phyloP scores from a whole-genome alignment of 2,888 invertebrate genomes.

The Spicauda simplicius region DNA sequence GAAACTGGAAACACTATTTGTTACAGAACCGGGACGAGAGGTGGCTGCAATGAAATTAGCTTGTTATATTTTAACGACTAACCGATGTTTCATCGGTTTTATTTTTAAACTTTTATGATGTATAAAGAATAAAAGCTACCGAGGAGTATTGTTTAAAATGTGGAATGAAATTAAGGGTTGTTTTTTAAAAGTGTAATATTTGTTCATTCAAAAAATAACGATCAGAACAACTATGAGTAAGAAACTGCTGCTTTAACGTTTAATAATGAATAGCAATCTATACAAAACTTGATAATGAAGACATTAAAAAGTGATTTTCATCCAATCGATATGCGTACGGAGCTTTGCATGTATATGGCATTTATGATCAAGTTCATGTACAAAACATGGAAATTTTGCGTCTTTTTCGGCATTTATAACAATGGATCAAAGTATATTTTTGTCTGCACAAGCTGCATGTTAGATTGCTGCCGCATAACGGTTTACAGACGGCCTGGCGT shows the following conservation, averaged over 20 bases:
- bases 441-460: conserved; percentile 43
- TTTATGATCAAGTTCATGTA: conserved; percentile 35
- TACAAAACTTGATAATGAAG: conserved; percentile 10
- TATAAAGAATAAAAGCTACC: conserved; percentile 8
- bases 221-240: neutral
- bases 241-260: neutral
- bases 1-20: conserved; percentile 31
- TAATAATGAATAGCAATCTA: conserved; percentile 2
- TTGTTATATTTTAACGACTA: conserved; percentile 29
- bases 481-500: conserved; percentile 58
- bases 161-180: neutral
- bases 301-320: conserved; percentile 13
- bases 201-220: too few species aligned
- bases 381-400: neutral
- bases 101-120: conserved; percentile 32
- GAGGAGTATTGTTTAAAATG: neutral
- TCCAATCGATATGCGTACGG: conserved; percentile 29
- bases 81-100: conserved; percentile 26
- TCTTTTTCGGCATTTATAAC: conserved; percentile 42
- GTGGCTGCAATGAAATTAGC: conserved; percentile 13
- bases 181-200: too few species aligned
- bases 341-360: conserved; percentile 40
- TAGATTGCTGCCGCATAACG: conserved; percentile 55
- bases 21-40: conserved; percentile 15
- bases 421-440: conserved; percentile 48